Evolutionary conservation across 1,140 invertebrate genomes (phyloP).

Genomic region (Nasonia giraulti): DNA sequence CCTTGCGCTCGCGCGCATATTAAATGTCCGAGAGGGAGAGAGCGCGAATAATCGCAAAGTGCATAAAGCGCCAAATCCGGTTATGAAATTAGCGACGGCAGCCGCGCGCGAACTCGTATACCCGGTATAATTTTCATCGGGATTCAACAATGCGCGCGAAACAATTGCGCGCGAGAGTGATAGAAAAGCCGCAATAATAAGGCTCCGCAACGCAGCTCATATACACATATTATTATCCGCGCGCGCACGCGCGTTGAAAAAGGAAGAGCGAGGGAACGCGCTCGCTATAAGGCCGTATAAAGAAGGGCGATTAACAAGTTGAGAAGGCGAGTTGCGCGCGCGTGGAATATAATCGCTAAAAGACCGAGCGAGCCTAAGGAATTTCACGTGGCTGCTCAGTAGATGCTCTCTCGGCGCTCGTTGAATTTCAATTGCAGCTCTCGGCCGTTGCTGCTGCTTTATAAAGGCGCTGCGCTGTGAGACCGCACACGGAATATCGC

Average conservation of each 20-base stretch:
- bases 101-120: background rate
- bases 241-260: background rate
- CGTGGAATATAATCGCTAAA: background rate
- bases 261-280: background rate
- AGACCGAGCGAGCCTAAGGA: background rate
- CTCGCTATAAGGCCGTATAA: background rate
- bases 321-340: background rate
- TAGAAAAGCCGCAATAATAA: background rate
- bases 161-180: background rate
- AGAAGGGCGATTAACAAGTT: conserved; percentile 24
- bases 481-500: background rate
- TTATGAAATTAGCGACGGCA: conserved; percentile 21
- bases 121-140: conserved; percentile 3
- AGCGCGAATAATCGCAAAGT: conserved; percentile 32
- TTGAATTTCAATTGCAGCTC: conserved; percentile 31
- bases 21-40: background rate
- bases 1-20: background rate
- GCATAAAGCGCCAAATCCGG: conserved; percentile 9
- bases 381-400: background rate
- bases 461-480: background rate
- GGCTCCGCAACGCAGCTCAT: background rate
- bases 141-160: conserved; percentile 5
- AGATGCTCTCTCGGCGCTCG: background rate
- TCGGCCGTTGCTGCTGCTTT: background rate
- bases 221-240: background rate